These are phyloP conservation scores for Cacoxenus indagator DNA, from an alignment of 2,888 invertebrate species.

Conservation along the genomic window DNA sequence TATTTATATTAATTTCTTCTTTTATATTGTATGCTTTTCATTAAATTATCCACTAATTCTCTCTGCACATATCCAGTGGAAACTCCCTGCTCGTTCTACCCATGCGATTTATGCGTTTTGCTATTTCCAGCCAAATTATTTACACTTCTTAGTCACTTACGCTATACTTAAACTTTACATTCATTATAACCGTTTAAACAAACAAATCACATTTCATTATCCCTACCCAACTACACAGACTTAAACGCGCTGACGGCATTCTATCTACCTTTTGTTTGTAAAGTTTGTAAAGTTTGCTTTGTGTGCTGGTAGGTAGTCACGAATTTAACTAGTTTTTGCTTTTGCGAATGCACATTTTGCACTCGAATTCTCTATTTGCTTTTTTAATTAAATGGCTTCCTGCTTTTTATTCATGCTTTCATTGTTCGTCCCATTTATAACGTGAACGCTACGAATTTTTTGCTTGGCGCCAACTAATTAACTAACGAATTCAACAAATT, in stretches of 20 bases:
- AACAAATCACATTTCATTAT: constrained; percentile 24
- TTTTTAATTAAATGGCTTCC: too few species aligned
- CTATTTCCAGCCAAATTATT: constrained; percentile 9
- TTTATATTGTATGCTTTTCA: constrained; percentile 14
- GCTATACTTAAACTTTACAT: constrained; percentile 11
- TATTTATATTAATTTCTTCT: constrained; percentile 24
- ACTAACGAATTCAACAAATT: background rate
- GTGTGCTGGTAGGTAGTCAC: too few species aligned
- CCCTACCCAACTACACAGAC: constrained; percentile 1
- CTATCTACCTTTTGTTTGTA: background rate
- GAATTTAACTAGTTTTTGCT: too few species aligned
- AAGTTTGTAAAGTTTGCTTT: too few species aligned
- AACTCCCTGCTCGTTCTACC: background rate
- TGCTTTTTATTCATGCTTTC: background rate
- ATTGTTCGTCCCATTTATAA: constrained; percentile 25
- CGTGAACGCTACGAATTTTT: too few species aligned
- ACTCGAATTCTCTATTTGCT: too few species aligned
- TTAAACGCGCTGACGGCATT: background rate
- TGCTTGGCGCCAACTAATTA: background rate
- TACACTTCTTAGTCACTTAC: background rate
- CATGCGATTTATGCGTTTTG: background rate
- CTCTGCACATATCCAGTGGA: background rate
- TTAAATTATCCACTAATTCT: too few species aligned
- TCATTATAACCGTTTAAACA: constrained; percentile 8
- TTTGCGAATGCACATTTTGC: too few species aligned